phyloP scores from a whole-genome alignment of 2,797 vertebrate genomes.

The Myoxocephalus aenaeus region DNA sequence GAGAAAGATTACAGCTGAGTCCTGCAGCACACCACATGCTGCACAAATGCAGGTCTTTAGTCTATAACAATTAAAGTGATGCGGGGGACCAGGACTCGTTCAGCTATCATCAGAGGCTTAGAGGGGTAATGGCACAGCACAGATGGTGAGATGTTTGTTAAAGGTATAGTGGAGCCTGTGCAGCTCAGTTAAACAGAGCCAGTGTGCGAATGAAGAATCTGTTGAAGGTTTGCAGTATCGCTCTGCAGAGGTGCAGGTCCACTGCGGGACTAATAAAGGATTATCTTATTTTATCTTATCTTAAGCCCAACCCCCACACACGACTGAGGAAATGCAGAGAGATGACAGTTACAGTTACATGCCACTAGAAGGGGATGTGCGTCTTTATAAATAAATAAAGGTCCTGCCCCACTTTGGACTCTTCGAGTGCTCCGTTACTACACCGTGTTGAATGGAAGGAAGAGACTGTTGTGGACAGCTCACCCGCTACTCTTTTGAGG shows the following conservation, averaged over 20 bases:
- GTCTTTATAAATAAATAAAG: conserved; percentile 80
- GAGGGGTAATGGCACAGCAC: conserved; percentile 69
- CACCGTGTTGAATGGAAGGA: conserved; percentile 21
- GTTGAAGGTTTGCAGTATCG: conserved; percentile 35
- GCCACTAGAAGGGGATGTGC: conserved; percentile 81
- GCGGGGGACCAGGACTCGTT: conserved; percentile 62
- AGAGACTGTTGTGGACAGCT: conserved; percentile 3
- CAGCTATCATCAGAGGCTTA: conserved; percentile 74
- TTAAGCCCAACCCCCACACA: conserved; percentile 50
- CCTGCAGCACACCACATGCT: conserved; percentile 57
- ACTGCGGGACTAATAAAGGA: too few relatives aligned
- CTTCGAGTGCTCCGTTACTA: conserved; percentile 36
- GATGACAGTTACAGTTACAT: conserved; percentile 70
- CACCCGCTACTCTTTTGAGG: neutral
- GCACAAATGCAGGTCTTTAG: conserved; percentile 65
- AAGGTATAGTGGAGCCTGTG: conserved; percentile 45
- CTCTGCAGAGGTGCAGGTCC: conserved; percentile 63
- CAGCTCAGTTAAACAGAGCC: conserved; percentile 20
- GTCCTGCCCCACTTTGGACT: conserved; percentile 71
- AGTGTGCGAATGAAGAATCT: conserved; percentile 42
- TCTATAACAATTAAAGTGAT: conserved; percentile 83
- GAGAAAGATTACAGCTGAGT: conserved; percentile 72
- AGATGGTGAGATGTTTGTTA: conserved; percentile 72
- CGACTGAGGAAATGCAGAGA: conserved; percentile 61
- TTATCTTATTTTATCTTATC: too few relatives aligned